Evolutionary conservation across 2,113 vertebrate species (phyloP).

Genomic region (Megaleporinus macrocephalus): DNA sequence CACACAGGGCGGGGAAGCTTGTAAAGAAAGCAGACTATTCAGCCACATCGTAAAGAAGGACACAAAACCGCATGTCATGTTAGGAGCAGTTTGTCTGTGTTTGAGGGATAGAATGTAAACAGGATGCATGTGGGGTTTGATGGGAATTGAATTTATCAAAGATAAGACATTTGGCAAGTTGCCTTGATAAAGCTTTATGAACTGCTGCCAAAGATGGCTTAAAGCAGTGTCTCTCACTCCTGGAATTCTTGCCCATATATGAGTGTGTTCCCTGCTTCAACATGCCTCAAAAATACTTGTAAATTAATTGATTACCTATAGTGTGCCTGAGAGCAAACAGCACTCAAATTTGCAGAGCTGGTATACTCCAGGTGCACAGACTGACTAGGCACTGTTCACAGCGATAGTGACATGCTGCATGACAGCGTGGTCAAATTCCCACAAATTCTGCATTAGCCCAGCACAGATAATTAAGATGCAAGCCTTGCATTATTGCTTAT

Average conservation of each 20-base stretch:
- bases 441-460: slow-evolving; percentile 54
- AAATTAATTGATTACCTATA: too few relatives aligned
- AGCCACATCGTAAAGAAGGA: slow-evolving; percentile 63
- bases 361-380: too few relatives aligned
- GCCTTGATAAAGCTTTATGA: slow-evolving; percentile 1
- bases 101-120: slow-evolving; percentile 28
- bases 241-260: neutral
- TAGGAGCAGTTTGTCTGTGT: slow-evolving; percentile 62
- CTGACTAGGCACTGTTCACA: neutral
- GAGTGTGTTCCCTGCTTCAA: neutral
- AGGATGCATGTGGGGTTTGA: neutral
- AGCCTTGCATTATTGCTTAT: neutral
- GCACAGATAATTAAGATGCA: slow-evolving; percentile 18
- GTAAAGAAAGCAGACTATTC: slow-evolving; percentile 74
- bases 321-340: neutral
- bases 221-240: neutral
- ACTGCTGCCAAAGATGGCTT: neutral
- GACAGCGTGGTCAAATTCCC: slow-evolving; percentile 57
- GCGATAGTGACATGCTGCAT: slow-evolving; percentile 25
- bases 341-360: neutral
- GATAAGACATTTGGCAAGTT: slow-evolving; percentile 25
- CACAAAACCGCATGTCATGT: slow-evolving; percentile 75
- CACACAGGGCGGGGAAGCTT: slow-evolving; percentile 55
- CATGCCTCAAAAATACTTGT: neutral
- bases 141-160: neutral